phyloP scores from a whole-genome alignment of 1,140 invertebrate genomes.

The Eriosoma lanigerum region DNA sequence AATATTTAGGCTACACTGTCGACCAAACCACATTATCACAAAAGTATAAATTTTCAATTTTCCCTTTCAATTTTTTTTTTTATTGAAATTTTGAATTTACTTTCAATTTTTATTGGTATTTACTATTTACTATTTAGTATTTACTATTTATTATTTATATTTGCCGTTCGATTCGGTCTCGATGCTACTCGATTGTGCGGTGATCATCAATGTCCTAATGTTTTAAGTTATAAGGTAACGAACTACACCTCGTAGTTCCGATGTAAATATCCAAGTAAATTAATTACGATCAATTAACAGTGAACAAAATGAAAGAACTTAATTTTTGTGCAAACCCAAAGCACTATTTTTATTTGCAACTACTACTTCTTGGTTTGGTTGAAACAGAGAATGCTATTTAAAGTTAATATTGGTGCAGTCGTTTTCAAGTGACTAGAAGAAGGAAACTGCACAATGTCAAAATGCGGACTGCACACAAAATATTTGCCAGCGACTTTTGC shows the following conservation, averaged over 20 bases:
- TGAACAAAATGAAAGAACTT: constrained; percentile 4
- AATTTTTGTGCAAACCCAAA: neutral
- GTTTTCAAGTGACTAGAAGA: constrained; percentile 20
- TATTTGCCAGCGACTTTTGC: constrained; percentile 95
- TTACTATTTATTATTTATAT: too few relatives aligned
- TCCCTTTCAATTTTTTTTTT: neutral
- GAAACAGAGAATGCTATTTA: constrained; percentile 6
- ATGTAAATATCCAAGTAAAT: neutral
- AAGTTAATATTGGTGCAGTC: neutral
- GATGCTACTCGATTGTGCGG: too few relatives aligned
- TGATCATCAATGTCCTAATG: too few relatives aligned
- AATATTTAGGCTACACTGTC: neutral
- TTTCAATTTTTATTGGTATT: constrained; percentile 1
- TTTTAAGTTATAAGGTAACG: neutral
- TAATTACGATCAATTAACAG: neutral
- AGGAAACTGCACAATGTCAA: constrained; percentile 70
- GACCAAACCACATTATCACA: constrained; percentile 43
- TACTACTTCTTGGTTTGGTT: neutral
- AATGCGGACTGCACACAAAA: constrained; percentile 89
- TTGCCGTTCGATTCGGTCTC: too few relatives aligned
- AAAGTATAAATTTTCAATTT: constrained; percentile 26
- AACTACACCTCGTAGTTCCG: neutral
- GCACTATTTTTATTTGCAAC: neutral
- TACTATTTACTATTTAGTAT: too few relatives aligned
- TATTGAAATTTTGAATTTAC: constrained; percentile 23